Base-by-base conservation (phyloP, 2,797 vertebrate genomes). In the Pseudochirops cupreus region DNA sequence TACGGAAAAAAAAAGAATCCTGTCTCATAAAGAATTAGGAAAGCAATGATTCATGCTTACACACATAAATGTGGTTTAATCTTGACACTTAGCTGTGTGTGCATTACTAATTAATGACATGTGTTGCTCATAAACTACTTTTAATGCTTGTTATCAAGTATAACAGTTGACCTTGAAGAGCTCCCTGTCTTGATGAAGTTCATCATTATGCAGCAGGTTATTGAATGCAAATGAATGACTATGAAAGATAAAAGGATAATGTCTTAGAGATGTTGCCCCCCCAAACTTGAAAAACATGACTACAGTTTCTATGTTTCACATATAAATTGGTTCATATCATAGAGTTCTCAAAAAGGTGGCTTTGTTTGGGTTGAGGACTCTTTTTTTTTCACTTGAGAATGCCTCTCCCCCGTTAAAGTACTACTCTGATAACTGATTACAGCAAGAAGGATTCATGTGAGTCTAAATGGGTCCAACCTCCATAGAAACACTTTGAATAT, bases 71-170 rank as follows among this genome's bases (percentile, higher is more conserved):
- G 94, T 92, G 91, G 91, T 96, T 97, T 96, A 96, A 90, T 98
- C 97, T 97, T 92, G 96, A 96, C 95, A 91, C 7, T 95, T 91
- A 95, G 97, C 90, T 96, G 29, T 96, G 53, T 87, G 95, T 92
- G 58, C 53, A 90, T 97, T 97, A 97, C 97, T 98, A 98, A 98
- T 98, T 98, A 98, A 97, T 97, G 98, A 96, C 97, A 98, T 92
- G 95, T 96, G 93, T 90, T 98, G 90, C 91, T 96, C 96, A 95
- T 96, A 98, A 98, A 98, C 96, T 97, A 97, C 92, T 93, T 95
- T 95, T 97, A 97, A 97, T 92, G 59, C 97, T 97, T 53, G 87
- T 96, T 98, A 97, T 96, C 33, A 97, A 92, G 93, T 98, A 93
- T 92, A 97, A 91, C 91, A 95, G 90, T 62, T 98, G 97, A 98